These are phyloP conservation scores for Aphaenogaster ashmeadi DNA, from an alignment of 1,140 invertebrate genomes.

Conservation along the genomic window DNA sequence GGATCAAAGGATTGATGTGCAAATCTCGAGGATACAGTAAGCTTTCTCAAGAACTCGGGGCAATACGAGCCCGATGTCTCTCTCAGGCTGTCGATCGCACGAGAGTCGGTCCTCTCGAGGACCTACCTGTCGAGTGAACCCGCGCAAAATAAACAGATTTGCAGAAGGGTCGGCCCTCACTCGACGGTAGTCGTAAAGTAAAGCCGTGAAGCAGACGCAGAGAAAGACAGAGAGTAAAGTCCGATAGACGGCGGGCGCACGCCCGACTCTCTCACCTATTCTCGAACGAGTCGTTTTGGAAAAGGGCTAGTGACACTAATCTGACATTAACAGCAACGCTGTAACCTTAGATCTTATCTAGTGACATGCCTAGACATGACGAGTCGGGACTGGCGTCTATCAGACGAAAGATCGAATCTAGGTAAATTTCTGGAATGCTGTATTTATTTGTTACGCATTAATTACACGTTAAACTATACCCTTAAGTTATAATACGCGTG, in stretches of 20 bases:
- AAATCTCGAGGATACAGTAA: conserved; percentile 26
- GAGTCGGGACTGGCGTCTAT: neutral
- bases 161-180: conserved; percentile 37
- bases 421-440: neutral
- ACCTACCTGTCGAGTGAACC: conserved; percentile 73
- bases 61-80: conserved; percentile 16
- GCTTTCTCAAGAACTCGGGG: neutral
- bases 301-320: conserved; percentile 79
- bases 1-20: conserved; percentile 67
- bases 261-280: conserved; percentile 75
- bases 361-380: conserved; percentile 25
- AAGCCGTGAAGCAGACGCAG: neutral
- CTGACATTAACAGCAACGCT: conserved; percentile 76
- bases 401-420: neutral
- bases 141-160: conserved; percentile 81
- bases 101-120: conserved; percentile 31
- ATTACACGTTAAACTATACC: neutral
- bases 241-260: conserved; percentile 67
- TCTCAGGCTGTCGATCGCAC: conserved; percentile 22
- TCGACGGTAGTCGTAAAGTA: conserved; percentile 66
- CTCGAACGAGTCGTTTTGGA: conserved; percentile 64
- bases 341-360: conserved; percentile 76
- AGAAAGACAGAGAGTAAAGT: conserved; percentile 50
- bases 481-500: neutral
- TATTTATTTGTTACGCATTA: conserved; percentile 4